A percentile compares a stretch with the other conserved stretches of the same genome.
Conservation (phyloP, 1,140 invertebrate species). For the Pseudomyrmex gracilis region DNA sequence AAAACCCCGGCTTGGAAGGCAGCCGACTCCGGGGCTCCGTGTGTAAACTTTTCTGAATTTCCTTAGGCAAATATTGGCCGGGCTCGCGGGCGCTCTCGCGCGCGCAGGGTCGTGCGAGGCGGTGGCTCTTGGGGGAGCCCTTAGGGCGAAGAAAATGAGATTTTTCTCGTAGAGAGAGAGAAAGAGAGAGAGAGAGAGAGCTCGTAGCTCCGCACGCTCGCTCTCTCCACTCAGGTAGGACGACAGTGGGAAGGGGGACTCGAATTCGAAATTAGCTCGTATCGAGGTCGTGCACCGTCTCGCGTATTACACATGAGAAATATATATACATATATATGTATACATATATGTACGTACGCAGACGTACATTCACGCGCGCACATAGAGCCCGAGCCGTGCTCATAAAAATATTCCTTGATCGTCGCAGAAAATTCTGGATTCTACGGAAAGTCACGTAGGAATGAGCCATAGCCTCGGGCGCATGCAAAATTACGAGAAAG, state of each 20-base stretch:
- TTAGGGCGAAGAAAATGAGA: constrained; percentile 85
- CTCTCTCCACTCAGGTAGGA: constrained; percentile 42
- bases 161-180: constrained; percentile 78
- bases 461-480: constrained; percentile 15
- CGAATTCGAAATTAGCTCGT: constrained; percentile 84
- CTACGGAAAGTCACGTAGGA: constrained; percentile 50
- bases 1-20: constrained; percentile 76
- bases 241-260: constrained; percentile 73
- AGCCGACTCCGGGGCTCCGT: constrained; percentile 77
- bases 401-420: constrained; percentile 58
- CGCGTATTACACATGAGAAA: constrained; percentile 72
- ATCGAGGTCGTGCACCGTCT: constrained; percentile 74
- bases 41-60: constrained; percentile 85
- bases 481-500: constrained; percentile 1
- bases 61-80: constrained; percentile 84
- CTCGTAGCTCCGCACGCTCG: constrained; percentile 53
- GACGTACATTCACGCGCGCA: not conserved
- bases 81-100: constrained; percentile 72
- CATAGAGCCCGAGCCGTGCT: constrained; percentile 7
- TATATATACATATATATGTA: constrained; percentile 24
- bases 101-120: constrained; percentile 66
- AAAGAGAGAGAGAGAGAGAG: too few relatives aligned
- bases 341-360: not conserved
- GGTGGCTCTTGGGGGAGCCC: constrained; percentile 80
- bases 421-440: constrained; percentile 52